Base-by-base conservation (phyloP, 2,888 invertebrate genomes). In the Drosophila kuntzei region DNA sequence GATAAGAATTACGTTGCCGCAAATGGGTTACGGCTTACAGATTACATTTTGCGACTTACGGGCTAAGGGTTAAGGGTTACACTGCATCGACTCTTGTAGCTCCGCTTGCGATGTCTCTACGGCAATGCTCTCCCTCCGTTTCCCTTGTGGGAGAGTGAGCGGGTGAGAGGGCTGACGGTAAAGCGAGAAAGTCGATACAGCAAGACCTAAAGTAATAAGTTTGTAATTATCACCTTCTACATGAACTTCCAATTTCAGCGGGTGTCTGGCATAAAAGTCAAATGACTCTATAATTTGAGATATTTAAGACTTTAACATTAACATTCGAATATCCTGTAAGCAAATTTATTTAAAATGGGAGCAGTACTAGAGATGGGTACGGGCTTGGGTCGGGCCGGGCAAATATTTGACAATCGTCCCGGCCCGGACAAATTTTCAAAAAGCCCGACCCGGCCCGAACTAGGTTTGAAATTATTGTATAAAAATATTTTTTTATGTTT, bases 201-300 rank as follows among this genome's bases (percentile, higher is more conserved):
- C 25, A 44, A 20, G 54, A 67, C 37, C 59, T 37, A 7, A 22
- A 46, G 71, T 47, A 51, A 76, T 76, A 76, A 77, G 71, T 77
- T 63, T 22, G 65, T 58, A 72, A 72, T 72, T 72, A 72, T 77
- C 78, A 55, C 76, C 20, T 39, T 5, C 72, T 47, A 53, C 41
- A 54, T 69, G 70, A 59, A 53, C 53, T 22, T 43, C 22, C 75
- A 49, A 68, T 54, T 69, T 53, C 60, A 36, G 49, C 43, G 36
- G 59, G 47, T 58, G 59, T 22, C 37, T 43, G 34, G 47, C 25
- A 44, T 44, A 34, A 29, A 46, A 32, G 43, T 53, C 20, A 5
- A 5, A 54, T 3, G 27, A 16, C 11, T 14, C 14, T 12, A 5
- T 6, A 41, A 12, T 11, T 6, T 2, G 5, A 25, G 25, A 3